Evolutionary conservation across 2,797 vertebrate genomes (phyloP), one percentile per base, ranked within the genome.

Genomic region (Propithecus perrieri): DNA sequence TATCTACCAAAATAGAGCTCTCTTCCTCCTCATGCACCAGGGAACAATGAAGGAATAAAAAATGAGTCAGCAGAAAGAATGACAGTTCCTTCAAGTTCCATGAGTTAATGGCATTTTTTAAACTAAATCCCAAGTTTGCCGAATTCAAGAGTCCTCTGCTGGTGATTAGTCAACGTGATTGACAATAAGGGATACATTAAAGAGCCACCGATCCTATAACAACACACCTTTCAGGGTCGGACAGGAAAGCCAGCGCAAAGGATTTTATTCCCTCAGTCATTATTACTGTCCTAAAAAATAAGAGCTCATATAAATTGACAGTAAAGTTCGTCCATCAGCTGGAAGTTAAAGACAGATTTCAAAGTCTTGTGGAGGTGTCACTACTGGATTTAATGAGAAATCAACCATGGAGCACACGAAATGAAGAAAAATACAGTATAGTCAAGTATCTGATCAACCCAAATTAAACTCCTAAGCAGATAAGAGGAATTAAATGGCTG

Each of bases 21-120:
- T 7, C 43, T 88, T 94, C 74, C 24, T 57, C 67, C 33, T 91
- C 48, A 24, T 17, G 43, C 38, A 74, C 71, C 48, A 59, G 48
- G 78, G 65, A 85, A 86, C 33, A 80, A 85, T 10, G 48, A 65
- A 81, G 35, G n/a, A 94, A 69, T 81, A 72, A 89, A 35, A 87
- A 61, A 35, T 65, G 53, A 94, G 26, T 84, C 91, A 93, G 55
- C 86, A 71, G 71, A 96, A 95, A 88, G 72, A 86, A 93, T 69
- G 84, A 86, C 88, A 95, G 87, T 79, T 86, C 59, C 53, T 57
- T 80, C 75, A 78, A 97, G 57, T 84, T 85, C 75, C 67, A 61
- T 28, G 55, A 90, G 59, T 35, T 61, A 79, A 50, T 87, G 75
- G 55, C 48, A 75, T 78, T 96, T 95, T 81, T 88, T 38, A 89